Conservation (phyloP, 1,140 invertebrate genomes). For the Littorina saxatilis region DNA sequence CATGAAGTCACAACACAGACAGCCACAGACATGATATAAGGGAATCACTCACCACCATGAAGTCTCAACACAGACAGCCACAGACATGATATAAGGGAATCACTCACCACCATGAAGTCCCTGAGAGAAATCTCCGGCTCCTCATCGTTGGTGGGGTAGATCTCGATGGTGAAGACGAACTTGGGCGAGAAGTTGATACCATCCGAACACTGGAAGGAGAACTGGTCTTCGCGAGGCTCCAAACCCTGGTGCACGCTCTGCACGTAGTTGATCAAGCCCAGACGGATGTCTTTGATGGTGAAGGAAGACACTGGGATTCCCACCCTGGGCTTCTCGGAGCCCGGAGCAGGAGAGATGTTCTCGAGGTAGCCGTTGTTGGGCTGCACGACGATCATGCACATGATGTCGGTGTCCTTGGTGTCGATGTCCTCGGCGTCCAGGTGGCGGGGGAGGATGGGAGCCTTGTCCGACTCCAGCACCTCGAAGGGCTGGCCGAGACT, state of each 20-base stretch:
- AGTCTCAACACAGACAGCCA: slow-evolving; percentile 56
- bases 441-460: slow-evolving; percentile 64
- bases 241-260: slow-evolving; percentile 75
- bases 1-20: no score
- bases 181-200: slow-evolving; percentile 70
- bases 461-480: slow-evolving; percentile 73
- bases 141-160: slow-evolving; percentile 76
- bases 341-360: slow-evolving; percentile 70
- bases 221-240: slow-evolving; percentile 72
- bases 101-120: slow-evolving; percentile 73
- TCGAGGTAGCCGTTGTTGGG: slow-evolving; percentile 75
- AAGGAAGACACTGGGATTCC: slow-evolving; percentile 74
- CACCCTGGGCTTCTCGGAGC: slow-evolving; percentile 69
- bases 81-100: background rate
- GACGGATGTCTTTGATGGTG: slow-evolving; percentile 64
- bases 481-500: slow-evolving; percentile 56
- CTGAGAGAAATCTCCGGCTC: slow-evolving; percentile 72
- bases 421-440: slow-evolving; percentile 74
- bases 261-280: slow-evolving; percentile 73
- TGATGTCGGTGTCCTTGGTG: slow-evolving; percentile 69
- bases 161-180: slow-evolving; percentile 64
- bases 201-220: slow-evolving; percentile 74
- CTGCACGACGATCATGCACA: slow-evolving; percentile 72
- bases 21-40: no score
- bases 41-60: no score